phyloP scores from a whole-genome alignment of 2,113 vertebrate genomes.

The Elanoides forficatus region DNA sequence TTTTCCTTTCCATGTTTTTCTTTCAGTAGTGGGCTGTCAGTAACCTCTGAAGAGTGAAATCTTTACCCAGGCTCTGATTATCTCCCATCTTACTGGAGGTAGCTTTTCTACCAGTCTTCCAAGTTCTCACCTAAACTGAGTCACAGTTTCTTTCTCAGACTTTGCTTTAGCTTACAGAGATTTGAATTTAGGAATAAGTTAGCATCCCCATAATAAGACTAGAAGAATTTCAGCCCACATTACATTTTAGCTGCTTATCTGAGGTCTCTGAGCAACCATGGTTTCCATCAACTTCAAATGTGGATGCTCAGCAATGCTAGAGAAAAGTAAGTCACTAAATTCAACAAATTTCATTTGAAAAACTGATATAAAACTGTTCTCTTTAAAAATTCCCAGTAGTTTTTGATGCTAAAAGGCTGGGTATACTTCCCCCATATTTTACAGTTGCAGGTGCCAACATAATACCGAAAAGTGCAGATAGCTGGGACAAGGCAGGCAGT shows the following conservation, averaged over 20 bases:
- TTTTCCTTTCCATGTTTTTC: neutral
- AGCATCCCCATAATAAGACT: neutral
- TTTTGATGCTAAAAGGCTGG: neutral
- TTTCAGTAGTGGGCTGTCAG: neutral
- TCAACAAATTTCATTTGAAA: neutral
- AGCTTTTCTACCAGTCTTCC: neutral
- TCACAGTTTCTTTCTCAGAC: neutral
- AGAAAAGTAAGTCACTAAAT: neutral
- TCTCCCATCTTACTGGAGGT: neutral
- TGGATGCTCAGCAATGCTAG: neutral
- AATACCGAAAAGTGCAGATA: neutral
- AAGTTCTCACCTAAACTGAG: neutral
- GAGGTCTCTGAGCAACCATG: neutral
- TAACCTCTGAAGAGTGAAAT: neutral
- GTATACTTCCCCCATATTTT: neutral
- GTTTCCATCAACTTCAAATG: conserved; percentile 1
- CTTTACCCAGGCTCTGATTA: neutral
- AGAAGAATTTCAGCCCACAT: neutral
- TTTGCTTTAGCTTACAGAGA: neutral
- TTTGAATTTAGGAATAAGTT: neutral
- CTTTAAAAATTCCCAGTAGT: neutral
- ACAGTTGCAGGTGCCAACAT: neutral
- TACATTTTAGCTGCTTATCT: neutral
- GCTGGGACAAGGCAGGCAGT: neutral
- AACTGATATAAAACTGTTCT: neutral